Percentiles rank a stretch among this genome's conserved stretches.
Evolutionary conservation across 2,888 invertebrate species (phyloP).

Genomic region (Sycophila texana): DNA sequence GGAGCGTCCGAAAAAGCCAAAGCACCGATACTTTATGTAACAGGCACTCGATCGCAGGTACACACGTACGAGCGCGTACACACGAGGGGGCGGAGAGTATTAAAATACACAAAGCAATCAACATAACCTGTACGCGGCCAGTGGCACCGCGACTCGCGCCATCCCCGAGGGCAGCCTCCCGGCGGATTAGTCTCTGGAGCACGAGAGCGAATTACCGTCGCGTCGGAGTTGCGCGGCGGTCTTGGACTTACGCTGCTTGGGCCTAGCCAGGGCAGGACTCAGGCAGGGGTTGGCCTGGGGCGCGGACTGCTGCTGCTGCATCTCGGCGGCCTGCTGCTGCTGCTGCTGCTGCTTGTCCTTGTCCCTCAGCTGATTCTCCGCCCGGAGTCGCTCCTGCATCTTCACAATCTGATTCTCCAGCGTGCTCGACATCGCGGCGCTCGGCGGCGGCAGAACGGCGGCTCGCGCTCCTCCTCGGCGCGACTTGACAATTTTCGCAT

Average conservation of each 20-base stretch:
- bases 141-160: not conserved
- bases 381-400: constrained; percentile 87
- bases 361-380: constrained; percentile 81
- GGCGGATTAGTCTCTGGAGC: not conserved
- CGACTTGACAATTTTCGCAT: constrained; percentile 70
- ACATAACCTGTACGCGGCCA: constrained; percentile 58
- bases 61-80: constrained; percentile 40
- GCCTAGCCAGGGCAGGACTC: constrained; percentile 76
- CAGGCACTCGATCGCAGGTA: constrained; percentile 19
- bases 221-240: not conserved
- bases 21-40: constrained; percentile 17
- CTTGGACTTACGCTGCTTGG: constrained; percentile 81
- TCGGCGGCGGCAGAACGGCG: constrained; percentile 54
- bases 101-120: constrained; percentile 59
- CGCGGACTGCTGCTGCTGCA: constrained; percentile 63
- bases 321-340: constrained; percentile 33
- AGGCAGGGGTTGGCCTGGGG: constrained; percentile 55
- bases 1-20: not conserved
- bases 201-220: not conserved
- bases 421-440: constrained; percentile 81
- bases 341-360: constrained; percentile 75
- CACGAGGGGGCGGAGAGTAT: constrained; percentile 49
- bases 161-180: not conserved
- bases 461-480: constrained; percentile 56
- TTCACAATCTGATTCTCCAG: constrained; percentile 89